Percentiles rank a stretch among this genome's conserved stretches.
Evolutionary conservation across 1,140 invertebrate species (phyloP).

Genomic region (Zaprionus africanus): DNA sequence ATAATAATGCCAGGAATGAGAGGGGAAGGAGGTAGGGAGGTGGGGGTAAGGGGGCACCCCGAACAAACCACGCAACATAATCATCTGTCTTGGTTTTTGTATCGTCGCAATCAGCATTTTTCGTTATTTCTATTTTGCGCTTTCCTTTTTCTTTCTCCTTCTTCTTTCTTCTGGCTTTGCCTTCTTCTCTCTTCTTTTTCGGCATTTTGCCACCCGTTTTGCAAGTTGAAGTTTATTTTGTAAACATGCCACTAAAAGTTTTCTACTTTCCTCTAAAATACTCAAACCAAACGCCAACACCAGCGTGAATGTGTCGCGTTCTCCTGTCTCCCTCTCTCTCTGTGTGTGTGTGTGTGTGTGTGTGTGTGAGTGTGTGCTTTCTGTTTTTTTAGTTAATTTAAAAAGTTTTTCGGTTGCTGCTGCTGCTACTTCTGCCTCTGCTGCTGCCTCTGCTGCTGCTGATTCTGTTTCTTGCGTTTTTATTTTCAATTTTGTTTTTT

Average conservation of each 20-base stretch:
- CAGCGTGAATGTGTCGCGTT: constrained; percentile 67
- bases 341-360: neutral
- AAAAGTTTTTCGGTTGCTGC: constrained; percentile 69
- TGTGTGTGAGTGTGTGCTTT: constrained; percentile 39
- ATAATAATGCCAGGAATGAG: neutral
- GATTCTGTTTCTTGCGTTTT: constrained; percentile 37
- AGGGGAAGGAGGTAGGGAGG: too few relatives aligned
- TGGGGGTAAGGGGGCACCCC: too few relatives aligned
- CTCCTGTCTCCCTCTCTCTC: neutral
- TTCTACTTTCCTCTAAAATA: constrained; percentile 83
- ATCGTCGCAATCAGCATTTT: constrained; percentile 73
- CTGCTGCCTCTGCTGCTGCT: constrained; percentile 32
- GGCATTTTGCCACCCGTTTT: constrained; percentile 49
- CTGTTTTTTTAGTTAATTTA: constrained; percentile 80
- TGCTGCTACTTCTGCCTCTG: constrained; percentile 22
- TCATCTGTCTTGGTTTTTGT: constrained; percentile 59
- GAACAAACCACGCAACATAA: constrained; percentile 51
- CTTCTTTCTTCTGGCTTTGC: constrained; percentile 33
- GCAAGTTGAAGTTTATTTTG: constrained; percentile 81
- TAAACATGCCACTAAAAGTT: constrained; percentile 83
- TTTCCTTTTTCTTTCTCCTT: neutral
- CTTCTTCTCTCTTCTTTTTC: constrained; percentile 56
- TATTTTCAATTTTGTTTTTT: constrained; percentile 18
- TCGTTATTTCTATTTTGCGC: constrained; percentile 55
- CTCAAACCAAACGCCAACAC: constrained; percentile 81